Percentiles rank a stretch among this genome's conserved stretches.
phyloP scores from a whole-genome alignment of 2,888 invertebrate species.

The Baronia brevicornis region DNA sequence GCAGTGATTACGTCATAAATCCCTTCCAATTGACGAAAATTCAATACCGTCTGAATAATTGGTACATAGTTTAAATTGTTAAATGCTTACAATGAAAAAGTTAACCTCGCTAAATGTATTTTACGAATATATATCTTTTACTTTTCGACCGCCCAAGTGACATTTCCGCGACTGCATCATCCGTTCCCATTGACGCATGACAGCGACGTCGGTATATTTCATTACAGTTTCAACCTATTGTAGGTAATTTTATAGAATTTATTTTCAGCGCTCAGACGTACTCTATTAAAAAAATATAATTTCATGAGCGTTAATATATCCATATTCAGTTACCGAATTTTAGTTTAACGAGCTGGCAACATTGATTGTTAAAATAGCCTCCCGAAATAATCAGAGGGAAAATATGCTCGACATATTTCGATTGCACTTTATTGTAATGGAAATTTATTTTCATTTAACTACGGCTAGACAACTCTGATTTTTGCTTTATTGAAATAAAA shows the following conservation, averaged over 20 bases:
- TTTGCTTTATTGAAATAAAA: no score
- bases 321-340: slow-evolving; percentile 26
- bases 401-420: slow-evolving; percentile 9
- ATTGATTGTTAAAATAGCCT: slow-evolving; percentile 19
- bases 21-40: no score
- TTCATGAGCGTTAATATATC: slow-evolving; percentile 29
- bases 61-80: no score
- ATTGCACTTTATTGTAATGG: slow-evolving; percentile 6
- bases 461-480: slow-evolving; percentile 2
- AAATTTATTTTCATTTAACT: slow-evolving; percentile 12
- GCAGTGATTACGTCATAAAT: no score
- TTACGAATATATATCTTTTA: no score
- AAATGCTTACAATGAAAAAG: no score
- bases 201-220: slow-evolving; percentile 27
- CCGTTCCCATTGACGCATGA: slow-evolving; percentile 28
- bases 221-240: slow-evolving; percentile 31
- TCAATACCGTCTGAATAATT: no score
- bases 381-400: slow-evolving; percentile 11
- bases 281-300: slow-evolving; percentile 27
- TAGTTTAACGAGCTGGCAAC: slow-evolving; percentile 25
- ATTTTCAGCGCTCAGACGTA: slow-evolving; percentile 29
- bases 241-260: slow-evolving; percentile 30
- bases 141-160: slow-evolving; percentile 40
- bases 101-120: no score
- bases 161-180: slow-evolving; percentile 53